phyloP scores from a whole-genome alignment of 2,797 vertebrate species.

The Cephalopachus bancanus region DNA sequence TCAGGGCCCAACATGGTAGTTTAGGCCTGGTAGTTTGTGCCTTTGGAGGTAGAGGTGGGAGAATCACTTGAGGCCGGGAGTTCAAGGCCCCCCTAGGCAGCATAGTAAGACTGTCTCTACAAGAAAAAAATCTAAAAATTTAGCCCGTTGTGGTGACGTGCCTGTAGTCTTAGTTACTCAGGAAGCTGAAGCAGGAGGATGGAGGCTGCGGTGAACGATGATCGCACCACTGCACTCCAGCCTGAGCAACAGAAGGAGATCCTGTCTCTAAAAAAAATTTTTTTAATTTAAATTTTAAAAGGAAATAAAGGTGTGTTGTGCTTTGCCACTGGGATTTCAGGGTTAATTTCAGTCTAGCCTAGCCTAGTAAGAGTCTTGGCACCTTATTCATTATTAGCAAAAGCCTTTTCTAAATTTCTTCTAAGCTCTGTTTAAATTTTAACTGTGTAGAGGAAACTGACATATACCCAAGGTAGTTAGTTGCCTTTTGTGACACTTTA shows the following conservation, averaged over 20 bases:
- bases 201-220: background rate
- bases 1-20: background rate
- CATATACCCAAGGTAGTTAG: background rate
- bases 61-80: background rate
- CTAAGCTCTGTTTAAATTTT: slow-evolving; percentile 1
- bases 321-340: background rate
- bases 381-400: background rate
- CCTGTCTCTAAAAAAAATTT: background rate
- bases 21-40: background rate
- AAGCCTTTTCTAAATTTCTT: background rate
- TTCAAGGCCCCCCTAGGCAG: background rate
- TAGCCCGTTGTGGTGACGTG: background rate
- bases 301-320: background rate
- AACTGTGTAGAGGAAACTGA: background rate
- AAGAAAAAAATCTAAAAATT: background rate
- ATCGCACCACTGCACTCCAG: background rate
- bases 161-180: background rate
- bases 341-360: background rate
- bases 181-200: background rate
- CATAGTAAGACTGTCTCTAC: background rate
- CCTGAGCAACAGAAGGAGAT: background rate
- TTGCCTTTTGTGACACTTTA: background rate
- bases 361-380: background rate
- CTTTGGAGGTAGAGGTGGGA: rapidly evolving
- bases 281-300: background rate